These are phyloP conservation scores for Gambusia holbrooki DNA, from an alignment of 2,113 vertebrate genomes.

Conservation along the genomic window DNA sequence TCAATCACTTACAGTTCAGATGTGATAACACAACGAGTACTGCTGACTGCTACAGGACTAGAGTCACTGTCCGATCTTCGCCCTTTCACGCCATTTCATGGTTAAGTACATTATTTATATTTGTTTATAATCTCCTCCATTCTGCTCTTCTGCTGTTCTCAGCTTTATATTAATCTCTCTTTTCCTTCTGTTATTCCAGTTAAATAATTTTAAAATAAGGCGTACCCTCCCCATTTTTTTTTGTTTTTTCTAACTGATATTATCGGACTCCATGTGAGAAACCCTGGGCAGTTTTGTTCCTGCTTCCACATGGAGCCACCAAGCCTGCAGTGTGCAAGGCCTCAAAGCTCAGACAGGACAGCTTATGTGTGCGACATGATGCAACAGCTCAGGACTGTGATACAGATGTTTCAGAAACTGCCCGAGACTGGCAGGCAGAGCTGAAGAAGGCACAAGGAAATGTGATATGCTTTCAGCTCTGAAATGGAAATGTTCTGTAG, in stretches of 20 bases:
- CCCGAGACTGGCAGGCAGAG: constrained; percentile 1
- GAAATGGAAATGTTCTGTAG: constrained; percentile 8
- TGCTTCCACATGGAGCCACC: background rate
- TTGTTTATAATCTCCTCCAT: constrained; percentile 21
- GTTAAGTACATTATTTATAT: constrained; percentile 4
- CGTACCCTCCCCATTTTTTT: background rate
- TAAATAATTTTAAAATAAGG: background rate
- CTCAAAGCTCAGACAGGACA: constrained; percentile 7
- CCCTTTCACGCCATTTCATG: constrained; percentile 15
- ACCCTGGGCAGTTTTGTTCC: background rate
- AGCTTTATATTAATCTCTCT: constrained; percentile 4
- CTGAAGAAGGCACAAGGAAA: constrained; percentile 17
- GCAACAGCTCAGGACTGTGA: constrained; percentile 10
- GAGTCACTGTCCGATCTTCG: background rate
- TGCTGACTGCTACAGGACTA: constrained; percentile 14
- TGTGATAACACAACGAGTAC: background rate
- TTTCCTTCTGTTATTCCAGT: constrained; percentile 5
- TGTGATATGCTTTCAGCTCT: constrained; percentile 12
- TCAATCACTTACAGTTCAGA: constrained; percentile 11
- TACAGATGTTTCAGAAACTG: constrained; percentile 30
- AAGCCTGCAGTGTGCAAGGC: constrained; percentile 17
- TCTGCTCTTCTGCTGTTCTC: background rate
- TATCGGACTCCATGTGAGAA: background rate
- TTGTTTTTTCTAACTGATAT: background rate
- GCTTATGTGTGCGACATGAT: constrained; percentile 20